Evolutionary conservation across 2,888 invertebrate species (phyloP).

Genomic region (Cerceris rybyensis): DNA sequence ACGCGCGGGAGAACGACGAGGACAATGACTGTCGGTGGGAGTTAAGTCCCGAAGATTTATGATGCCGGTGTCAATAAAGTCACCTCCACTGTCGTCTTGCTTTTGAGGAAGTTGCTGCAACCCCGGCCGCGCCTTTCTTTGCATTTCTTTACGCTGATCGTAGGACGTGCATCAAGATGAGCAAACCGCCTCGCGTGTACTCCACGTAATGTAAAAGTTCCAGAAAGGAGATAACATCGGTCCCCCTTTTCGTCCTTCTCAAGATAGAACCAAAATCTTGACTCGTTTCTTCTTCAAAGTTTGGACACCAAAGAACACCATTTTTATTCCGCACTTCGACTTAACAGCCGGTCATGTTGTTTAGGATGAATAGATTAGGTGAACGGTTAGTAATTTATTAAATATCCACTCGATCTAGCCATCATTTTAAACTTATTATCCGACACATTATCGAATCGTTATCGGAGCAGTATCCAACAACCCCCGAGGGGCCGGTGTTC

Average conservation of each 20-base stretch:
- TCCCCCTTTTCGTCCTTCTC: slow-evolving; percentile 41
- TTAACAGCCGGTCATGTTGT: too few relatives aligned
- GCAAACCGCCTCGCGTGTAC: slow-evolving; percentile 37
- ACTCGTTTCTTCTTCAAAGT: not conserved
- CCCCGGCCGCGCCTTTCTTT: slow-evolving; percentile 50
- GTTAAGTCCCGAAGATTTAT: slow-evolving; percentile 72
- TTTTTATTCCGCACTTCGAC: too few relatives aligned
- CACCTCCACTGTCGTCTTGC: slow-evolving; percentile 59
- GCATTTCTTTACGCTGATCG: slow-evolving; percentile 50
- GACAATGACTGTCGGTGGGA: slow-evolving; percentile 69
- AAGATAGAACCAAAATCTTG: slow-evolving; percentile 4
- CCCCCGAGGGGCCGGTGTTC: slow-evolving; percentile 13
- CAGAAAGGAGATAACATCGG: slow-evolving; percentile 41
- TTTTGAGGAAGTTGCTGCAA: slow-evolving; percentile 41
- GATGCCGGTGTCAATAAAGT: slow-evolving; percentile 73
- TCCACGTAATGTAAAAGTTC: slow-evolving; percentile 52
- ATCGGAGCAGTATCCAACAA: slow-evolving; percentile 8
- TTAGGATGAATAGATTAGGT: not conserved
- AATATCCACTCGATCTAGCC: not conserved
- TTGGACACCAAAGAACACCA: too few relatives aligned
- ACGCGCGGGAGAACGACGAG: slow-evolving; percentile 46
- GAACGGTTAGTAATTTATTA: not conserved
- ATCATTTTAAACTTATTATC: slow-evolving; percentile 30
- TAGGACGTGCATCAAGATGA: slow-evolving; percentile 45
- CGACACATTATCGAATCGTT: slow-evolving; percentile 13